A percentile compares a stretch with the other conserved stretches of the same genome.
Evolutionary conservation across 2,888 invertebrate species (phyloP).

Genomic region (Thereva nobilitata): DNA sequence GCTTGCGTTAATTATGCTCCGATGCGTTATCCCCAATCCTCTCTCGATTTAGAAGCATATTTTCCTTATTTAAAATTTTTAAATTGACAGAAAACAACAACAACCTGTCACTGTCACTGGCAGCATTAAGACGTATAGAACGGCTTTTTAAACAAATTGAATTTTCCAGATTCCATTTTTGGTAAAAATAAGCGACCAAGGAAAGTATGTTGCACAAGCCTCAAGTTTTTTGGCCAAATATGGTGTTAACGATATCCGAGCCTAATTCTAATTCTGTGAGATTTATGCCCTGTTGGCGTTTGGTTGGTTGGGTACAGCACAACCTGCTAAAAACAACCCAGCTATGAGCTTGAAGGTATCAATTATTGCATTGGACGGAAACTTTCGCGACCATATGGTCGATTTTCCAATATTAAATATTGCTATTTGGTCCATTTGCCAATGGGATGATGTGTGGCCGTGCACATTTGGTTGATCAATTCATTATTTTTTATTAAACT

Average conservation of each 20-base stretch:
- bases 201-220: slow-evolving; percentile 43
- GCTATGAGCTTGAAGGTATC: neutral
- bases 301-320: neutral
- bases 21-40: too few relatives aligned
- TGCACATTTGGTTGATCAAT: slow-evolving; percentile 25
- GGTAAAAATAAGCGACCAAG: slow-evolving; percentile 42
- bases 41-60: too few relatives aligned
- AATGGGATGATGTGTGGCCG: neutral
- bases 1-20: too few relatives aligned
- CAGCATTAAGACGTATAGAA: slow-evolving; percentile 5
- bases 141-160: slow-evolving; percentile 22
- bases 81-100: too few relatives aligned
- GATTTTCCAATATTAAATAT: neutral
- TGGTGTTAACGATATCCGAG: slow-evolving; percentile 7
- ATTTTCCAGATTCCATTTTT: slow-evolving; percentile 43
- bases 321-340: slow-evolving; percentile 15
- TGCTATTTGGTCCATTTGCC: slow-evolving; percentile 7
- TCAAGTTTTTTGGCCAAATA: slow-evolving; percentile 22
- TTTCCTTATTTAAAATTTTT: too few relatives aligned
- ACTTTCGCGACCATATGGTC: slow-evolving; percentile 30
- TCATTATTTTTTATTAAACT: slow-evolving; percentile 23
- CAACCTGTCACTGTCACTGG: too few relatives aligned
- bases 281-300: neutral
- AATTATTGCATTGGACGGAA: slow-evolving; percentile 16
- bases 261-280: slow-evolving; percentile 14